Evolutionary conservation across 2,797 vertebrate genomes (phyloP).

Genomic region (Sorex maritimensis): DNA sequence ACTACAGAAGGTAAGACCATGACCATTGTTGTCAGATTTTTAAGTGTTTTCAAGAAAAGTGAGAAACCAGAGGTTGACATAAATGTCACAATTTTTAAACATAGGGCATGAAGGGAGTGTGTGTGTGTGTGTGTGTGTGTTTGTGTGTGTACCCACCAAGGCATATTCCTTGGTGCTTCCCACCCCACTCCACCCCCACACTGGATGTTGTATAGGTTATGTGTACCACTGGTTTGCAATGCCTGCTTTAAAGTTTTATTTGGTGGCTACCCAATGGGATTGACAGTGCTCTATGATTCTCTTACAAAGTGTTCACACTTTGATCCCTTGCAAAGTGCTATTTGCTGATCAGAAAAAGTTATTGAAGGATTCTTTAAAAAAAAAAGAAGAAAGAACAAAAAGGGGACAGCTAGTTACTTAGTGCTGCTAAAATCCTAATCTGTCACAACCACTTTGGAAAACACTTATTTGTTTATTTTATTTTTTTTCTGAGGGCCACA

Average conservation of each 20-base stretch:
- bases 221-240: background rate
- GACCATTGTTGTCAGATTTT: background rate
- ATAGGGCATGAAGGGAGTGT: background rate
- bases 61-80: slow-evolving; percentile 7
- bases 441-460: background rate
- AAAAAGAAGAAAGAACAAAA: background rate
- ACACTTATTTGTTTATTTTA: too few relatives aligned
- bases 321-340: background rate
- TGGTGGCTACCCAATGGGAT: background rate
- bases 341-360: slow-evolving; percentile 41
- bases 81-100: background rate
- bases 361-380: background rate
- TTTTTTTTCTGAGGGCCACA: too few relatives aligned
- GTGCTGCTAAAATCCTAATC: background rate
- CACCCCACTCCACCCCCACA: rapidly evolving
- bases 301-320: background rate
- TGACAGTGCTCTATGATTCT: background rate
- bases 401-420: background rate
- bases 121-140: too few relatives aligned
- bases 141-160: background rate
- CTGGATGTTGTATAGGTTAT: background rate
- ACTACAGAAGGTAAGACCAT: background rate
- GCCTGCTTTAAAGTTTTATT: slow-evolving; percentile 19
- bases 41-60: slow-evolving; percentile 51
- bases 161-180: background rate